Percentiles rank a stretch among this genome's conserved stretches.
phyloP scores from a whole-genome alignment of 2,888 invertebrate species.

The Ypsolopha sequella region DNA sequence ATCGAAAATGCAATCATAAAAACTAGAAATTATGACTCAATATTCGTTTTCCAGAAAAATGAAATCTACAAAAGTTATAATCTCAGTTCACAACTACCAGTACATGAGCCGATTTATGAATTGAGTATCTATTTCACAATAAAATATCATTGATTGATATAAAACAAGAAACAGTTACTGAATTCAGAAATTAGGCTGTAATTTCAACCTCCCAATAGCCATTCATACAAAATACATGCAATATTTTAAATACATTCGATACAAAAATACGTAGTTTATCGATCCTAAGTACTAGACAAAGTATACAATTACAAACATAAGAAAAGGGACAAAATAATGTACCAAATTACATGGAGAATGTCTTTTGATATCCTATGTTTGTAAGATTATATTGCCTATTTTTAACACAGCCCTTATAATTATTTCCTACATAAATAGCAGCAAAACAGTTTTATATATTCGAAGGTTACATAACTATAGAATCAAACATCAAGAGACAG shows the following conservation, averaged over 20 bases:
- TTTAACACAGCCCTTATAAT: constrained; percentile 1
- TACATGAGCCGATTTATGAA: too few relatives aligned
- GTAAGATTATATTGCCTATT: neutral
- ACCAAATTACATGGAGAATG: neutral
- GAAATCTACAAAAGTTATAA: constrained; percentile 1
- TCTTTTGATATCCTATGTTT: neutral
- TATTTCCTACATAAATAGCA: neutral
- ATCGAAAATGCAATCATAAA: constrained; percentile 1
- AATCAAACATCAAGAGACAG: too few relatives aligned
- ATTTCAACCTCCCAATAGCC: neutral
- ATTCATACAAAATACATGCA: neutral
- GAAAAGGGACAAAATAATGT: neutral
- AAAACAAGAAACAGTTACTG: too few relatives aligned
- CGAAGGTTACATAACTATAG: too few relatives aligned
- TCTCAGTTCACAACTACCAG: neutral
- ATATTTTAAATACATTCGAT: neutral
- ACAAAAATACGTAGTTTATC: neutral
- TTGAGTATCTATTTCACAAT: too few relatives aligned
- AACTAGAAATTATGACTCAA: constrained; percentile 17
- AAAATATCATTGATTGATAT: too few relatives aligned
- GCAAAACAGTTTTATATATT: neutral
- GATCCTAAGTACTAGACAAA: neutral
- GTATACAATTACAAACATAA: neutral
- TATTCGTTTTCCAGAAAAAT: neutral
- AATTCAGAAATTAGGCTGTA: too few relatives aligned